Evolutionary conservation across 2,113 vertebrate genomes (phyloP), one percentile per base, ranked within the genome.

Genomic region (Onychorhynchus coronatus): DNA sequence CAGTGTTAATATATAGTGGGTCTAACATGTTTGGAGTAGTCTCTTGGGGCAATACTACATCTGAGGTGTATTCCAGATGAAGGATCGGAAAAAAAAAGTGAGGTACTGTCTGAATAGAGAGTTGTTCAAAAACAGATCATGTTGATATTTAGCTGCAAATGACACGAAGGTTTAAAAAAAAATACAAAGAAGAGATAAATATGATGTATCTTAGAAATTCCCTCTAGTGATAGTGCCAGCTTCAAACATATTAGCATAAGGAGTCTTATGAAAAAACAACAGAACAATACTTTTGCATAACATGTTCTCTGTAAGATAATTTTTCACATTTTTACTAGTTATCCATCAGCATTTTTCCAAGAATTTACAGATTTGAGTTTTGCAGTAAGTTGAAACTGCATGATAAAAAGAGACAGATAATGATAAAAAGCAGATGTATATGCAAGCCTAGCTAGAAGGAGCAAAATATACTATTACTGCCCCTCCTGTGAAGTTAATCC

Each of bases 401-500:
- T 96, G 97, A 98, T 98, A 97, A 98, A 97, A 96, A 96, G 95
- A 97, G 94, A 96, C 93, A 97, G 97, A 98, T 98, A 96, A 97
- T 97, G 96, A 98, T 98, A 97, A 98, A 98, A 97, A 97, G 89
- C 75, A 93, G 87, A 94, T 95, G 70, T 96, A 89, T 95, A 89
- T 85, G 75, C 95, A 97, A 97, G 91, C 85, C 85, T 98, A 85
- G 97, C 97, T 98, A 75, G 91, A 97, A 98, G 98, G 97, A 97
- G 89, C 44, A 96, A 93, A 90, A 59, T 92, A 71, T 62, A 97
- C 87, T 92, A 68, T 92, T 96, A 82, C 93, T 95, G 80, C 77
- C 95, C 97, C 94, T 97, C 97, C 97, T 98, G 97, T 96, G 97
- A 98, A 97, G 97, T 96, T 98, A 98, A 98, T 98, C 97, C 91